A percentile compares a stretch with the other conserved stretches of the same genome.
These are phyloP conservation scores for Drosophila gaucha DNA, from an alignment of 2,888 invertebrate species.

Conservation along the genomic window DNA sequence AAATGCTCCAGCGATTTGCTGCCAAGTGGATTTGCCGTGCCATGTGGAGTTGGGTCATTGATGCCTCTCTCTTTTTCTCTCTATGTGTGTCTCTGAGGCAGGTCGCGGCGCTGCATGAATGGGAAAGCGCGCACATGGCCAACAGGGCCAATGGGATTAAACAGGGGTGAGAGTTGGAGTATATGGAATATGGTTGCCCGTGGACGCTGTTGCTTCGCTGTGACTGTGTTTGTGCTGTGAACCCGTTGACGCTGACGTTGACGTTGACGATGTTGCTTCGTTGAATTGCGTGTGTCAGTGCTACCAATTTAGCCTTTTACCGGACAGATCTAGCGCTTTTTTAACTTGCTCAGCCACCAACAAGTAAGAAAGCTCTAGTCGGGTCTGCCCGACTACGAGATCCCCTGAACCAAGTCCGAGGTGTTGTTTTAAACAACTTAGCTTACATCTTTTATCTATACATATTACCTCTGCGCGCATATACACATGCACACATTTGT, in stretches of 20 bases:
- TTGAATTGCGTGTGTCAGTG: conserved; percentile 9
- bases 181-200: too few relatives aligned
- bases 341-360: neutral
- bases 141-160: conserved; percentile 24
- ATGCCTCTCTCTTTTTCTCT: neutral
- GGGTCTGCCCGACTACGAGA: too few relatives aligned
- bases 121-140: conserved; percentile 69
- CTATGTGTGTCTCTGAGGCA: conserved; percentile 53
- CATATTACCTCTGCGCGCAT: too few relatives aligned
- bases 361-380: neutral
- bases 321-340: neutral
- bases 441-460: too few relatives aligned
- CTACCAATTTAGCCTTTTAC: conserved; percentile 1
- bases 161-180: conserved; percentile 7
- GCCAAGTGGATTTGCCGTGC: conserved; percentile 43
- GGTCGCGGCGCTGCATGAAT: conserved; percentile 72
- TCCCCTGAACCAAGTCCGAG: too few relatives aligned
- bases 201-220: too few relatives aligned
- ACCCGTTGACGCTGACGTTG: conserved; percentile 50
- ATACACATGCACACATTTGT: too few relatives aligned
- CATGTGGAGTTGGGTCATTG: conserved; percentile 33
- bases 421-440: too few relatives aligned
- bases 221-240: too few relatives aligned
- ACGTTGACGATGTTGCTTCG: conserved; percentile 12
- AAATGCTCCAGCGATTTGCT: conserved; percentile 54